Base-by-base conservation (phyloP, 2,797 vertebrate genomes). In the Amblyraja radiata region DNA sequence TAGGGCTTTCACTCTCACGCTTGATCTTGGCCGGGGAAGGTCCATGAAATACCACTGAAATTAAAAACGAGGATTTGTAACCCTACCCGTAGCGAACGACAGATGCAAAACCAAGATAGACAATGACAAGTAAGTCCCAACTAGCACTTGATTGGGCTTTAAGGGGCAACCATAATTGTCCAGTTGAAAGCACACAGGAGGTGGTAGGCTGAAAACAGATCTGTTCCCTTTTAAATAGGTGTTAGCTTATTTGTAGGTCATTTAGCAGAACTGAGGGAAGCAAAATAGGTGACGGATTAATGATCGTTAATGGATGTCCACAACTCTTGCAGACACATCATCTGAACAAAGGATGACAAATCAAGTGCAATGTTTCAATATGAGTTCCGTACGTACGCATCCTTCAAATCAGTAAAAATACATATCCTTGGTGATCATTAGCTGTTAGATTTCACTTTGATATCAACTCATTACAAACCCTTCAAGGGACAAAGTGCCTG, bases 1-100 rank as follows among this genome's bases (percentile, higher is more conserved):
- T 97, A 36, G 98, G 97, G 95, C 97, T 97, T 95, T 96, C 96
- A 94, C 97, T 96, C 96, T 99, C 98, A 91, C 98, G 96, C 95
- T 99, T 99, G 97, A 99, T 98, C 97, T 99, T 99, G 86, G 97
- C 95, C 10, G 97, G 97, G 84, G 97, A 98, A 25, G 98, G 97
- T 94, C 98, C 98, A 94, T 99, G 98, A 96, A 99, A 98, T 96
- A 99, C 98, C 97, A 99, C 98, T 99, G 94, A 93, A 94, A 94
- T 0, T 95, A 93, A 95, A 32, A 46, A 91, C 79, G 92, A 54
- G 74, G 23, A 92, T 7, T 92, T 76, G 90, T 92, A 92, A 92
- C 90, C 58, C 71, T 46, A 92, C 21, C 90, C 73, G 39, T 28
- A 8, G 36, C 32, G 7, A 76, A 13, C 54, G 90, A 92, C 90